Evolutionary conservation across 2,797 vertebrate genomes (phyloP).

Genomic region (Spinibarbus caldwelli): DNA sequence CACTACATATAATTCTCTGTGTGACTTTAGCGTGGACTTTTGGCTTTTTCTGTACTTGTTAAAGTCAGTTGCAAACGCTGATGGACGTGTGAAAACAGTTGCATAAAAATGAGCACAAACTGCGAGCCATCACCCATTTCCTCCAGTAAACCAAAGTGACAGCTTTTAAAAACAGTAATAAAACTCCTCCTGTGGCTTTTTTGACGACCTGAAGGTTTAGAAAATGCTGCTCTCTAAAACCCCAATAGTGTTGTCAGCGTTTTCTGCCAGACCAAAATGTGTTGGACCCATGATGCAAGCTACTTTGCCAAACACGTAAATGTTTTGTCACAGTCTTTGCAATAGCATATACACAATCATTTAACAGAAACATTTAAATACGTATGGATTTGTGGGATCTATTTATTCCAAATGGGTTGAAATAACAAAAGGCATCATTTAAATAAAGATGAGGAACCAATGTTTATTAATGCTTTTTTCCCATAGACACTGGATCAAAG

Average conservation of each 20-base stretch:
- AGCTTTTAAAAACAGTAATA: neutral
- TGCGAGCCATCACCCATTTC: constrained; percentile 1
- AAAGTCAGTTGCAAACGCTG: constrained; percentile 30
- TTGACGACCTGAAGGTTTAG: neutral
- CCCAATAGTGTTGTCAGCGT: too few relatives aligned
- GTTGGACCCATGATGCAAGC: neutral
- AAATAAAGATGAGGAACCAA: constrained; percentile 49
- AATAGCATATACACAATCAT: constrained; percentile 38
- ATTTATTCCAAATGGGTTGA: constrained; percentile 8
- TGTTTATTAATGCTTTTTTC: constrained; percentile 63
- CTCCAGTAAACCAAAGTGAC: neutral
- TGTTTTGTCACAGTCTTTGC: constrained; percentile 18
- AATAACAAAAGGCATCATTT: constrained; percentile 33
- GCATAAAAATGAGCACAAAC: constrained; percentile 32
- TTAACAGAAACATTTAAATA: constrained; percentile 21
- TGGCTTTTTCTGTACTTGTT: constrained; percentile 6
- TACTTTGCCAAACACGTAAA: neutral
- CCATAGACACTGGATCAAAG: constrained; percentile 73
- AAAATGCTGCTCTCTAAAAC: too few relatives aligned
- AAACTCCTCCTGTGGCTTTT: neutral
- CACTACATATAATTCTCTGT: neutral
- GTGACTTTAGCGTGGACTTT: neutral
- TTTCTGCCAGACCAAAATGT: constrained; percentile 7
- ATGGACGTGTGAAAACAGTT: constrained; percentile 31
- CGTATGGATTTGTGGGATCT: neutral